phyloP scores from a whole-genome alignment of 2,797 vertebrate species.

The Sternotherus odoratus region DNA sequence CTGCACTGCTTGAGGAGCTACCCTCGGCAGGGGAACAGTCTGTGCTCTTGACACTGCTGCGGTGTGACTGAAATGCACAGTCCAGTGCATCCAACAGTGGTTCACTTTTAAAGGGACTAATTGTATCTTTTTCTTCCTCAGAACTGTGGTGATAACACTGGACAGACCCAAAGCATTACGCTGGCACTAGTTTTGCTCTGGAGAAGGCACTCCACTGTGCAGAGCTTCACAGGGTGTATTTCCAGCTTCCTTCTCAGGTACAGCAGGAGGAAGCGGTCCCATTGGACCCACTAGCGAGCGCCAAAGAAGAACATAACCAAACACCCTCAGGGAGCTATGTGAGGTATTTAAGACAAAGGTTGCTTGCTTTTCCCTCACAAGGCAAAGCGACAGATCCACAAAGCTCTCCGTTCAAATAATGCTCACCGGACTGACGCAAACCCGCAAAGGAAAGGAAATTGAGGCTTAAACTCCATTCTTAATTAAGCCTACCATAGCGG shows the following conservation, averaged over 20 bases:
- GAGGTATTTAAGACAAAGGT: slow-evolving; percentile 67
- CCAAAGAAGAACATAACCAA: slow-evolving; percentile 48
- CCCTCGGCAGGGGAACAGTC: background rate
- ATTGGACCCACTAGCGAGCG: slow-evolving; percentile 43
- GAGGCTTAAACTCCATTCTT: background rate
- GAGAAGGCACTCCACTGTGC: background rate
- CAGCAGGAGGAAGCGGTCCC: slow-evolving; percentile 49
- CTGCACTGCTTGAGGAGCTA: background rate
- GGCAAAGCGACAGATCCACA: slow-evolving; percentile 34
- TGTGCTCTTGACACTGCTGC: background rate
- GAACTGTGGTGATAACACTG: background rate
- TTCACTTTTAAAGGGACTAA: background rate
- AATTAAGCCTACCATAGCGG: background rate
- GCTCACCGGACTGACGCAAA: slow-evolving; percentile 54
- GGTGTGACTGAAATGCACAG: background rate
- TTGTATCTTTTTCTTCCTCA: background rate
- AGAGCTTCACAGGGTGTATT: slow-evolving; percentile 13
- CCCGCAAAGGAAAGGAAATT: background rate
- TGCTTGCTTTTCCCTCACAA: slow-evolving; percentile 53
- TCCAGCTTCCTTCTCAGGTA: slow-evolving; percentile 47
- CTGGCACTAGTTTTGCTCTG: background rate
- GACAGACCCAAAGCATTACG: background rate
- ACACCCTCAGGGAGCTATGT: slow-evolving; percentile 55
- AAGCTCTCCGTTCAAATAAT: slow-evolving; percentile 42
- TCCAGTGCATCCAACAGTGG: no score